Conservation (phyloP, 2,888 invertebrate genomes). For the Mesochorus sp. region DNA sequence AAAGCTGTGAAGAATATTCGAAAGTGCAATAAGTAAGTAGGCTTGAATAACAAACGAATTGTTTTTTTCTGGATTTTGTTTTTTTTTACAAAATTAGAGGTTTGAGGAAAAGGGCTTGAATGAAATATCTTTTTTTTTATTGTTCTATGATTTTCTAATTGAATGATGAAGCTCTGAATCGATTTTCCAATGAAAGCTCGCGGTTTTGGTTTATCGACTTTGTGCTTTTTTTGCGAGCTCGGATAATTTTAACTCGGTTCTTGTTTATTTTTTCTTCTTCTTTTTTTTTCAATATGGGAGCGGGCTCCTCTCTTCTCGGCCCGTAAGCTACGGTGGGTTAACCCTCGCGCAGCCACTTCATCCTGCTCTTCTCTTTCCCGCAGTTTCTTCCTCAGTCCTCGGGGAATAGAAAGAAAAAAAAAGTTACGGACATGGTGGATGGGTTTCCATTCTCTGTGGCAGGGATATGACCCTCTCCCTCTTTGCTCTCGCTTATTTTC, state of each 20-base stretch:
- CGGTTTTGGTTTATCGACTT: too few species aligned
- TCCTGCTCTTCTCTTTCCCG: conserved; percentile 47
- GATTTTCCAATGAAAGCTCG: too few species aligned
- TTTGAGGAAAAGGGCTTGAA: too few species aligned
- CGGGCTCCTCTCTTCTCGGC: conserved; percentile 16
- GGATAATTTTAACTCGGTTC: conserved; percentile 3
- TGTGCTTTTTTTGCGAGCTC: too few species aligned
- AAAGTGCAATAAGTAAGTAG: neutral
- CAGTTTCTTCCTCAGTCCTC: conserved; percentile 60
- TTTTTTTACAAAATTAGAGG: too few species aligned
- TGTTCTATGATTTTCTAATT: too few species aligned
- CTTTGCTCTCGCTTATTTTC: conserved; percentile 10
- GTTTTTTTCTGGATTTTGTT: too few species aligned
- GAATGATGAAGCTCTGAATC: too few species aligned
- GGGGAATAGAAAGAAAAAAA: conserved; percentile 74
- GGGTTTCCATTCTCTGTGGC: conserved; percentile 56
- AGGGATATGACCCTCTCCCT: conserved; percentile 18
- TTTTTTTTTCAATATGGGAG: conserved; percentile 22
- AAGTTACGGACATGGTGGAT: conserved; percentile 70
- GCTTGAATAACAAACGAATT: too few species aligned
- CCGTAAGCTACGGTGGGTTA: neutral
- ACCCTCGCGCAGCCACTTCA: conserved; percentile 47
- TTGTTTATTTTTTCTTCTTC: conserved; percentile 23
- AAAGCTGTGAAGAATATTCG: neutral
- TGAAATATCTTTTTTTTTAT: too few species aligned